Evolutionary conservation across 2,797 vertebrate species (phyloP).

Genomic region (Falco biarmicus): DNA sequence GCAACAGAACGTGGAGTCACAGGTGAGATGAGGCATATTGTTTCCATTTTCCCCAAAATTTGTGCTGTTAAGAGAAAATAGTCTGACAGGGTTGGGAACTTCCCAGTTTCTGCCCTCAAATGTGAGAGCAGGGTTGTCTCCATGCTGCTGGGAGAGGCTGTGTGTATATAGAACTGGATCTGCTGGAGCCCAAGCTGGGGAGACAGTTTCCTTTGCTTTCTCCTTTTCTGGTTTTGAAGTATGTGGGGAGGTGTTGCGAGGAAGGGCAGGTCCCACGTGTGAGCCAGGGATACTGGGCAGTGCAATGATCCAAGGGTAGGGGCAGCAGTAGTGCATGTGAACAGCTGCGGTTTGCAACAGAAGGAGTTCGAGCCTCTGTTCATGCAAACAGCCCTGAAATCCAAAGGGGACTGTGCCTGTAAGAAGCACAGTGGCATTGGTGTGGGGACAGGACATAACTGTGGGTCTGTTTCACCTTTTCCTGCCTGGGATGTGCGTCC

Average conservation of each 20-base stretch:
- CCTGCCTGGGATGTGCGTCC: neutral
- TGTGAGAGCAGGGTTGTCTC: neutral
- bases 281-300: neutral
- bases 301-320: neutral
- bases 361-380: fast-evolving
- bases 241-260: neutral
- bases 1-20: neutral
- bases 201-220: neutral
- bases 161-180: neutral
- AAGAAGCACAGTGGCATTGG: neutral
- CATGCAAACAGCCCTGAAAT: neutral
- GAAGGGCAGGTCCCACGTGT: fast-evolving
- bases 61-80: neutral
- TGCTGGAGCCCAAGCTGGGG: neutral
- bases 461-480: neutral
- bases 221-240: neutral
- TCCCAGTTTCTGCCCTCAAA: neutral
- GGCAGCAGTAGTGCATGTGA: neutral
- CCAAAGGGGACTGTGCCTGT: neutral
- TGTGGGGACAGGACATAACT: neutral
- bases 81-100: neutral
- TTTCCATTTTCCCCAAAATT: neutral
- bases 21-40: neutral
- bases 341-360: neutral
- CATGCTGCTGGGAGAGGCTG: neutral